Conservation (phyloP, 2,797 vertebrate genomes). For the Eulemur coronatus region DNA sequence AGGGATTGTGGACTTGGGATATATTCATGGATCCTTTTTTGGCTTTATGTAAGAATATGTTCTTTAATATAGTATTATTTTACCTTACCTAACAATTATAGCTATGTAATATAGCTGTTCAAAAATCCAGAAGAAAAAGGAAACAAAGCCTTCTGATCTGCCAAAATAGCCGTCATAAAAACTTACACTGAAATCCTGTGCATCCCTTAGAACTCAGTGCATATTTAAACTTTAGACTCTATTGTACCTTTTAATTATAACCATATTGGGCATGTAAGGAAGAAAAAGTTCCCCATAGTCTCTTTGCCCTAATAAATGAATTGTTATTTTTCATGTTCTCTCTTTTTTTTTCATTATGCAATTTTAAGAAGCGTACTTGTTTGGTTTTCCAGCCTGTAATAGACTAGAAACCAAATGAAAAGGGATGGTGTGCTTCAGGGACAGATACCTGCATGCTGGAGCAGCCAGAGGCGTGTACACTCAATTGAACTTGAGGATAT, state of each 20-base stretch:
- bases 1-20: not conserved
- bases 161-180: not conserved
- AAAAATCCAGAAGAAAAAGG: not conserved
- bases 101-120: not conserved
- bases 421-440: not conserved
- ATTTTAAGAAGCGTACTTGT: not conserved
- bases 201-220: not conserved
- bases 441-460: not conserved
- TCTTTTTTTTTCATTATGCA: not conserved
- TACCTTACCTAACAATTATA: not conserved
- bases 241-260: not conserved
- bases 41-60: slow-evolving; percentile 16
- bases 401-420: not conserved
- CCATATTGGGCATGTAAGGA: not conserved
- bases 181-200: not conserved
- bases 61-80: not conserved
- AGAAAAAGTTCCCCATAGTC: not conserved
- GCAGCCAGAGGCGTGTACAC: not conserved
- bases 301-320: not conserved
- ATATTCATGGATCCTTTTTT: not conserved
- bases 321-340: not conserved
- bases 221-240: not conserved
- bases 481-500: not conserved
- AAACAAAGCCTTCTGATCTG: not conserved
- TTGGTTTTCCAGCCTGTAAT: not conserved